Conservation (phyloP, 2,797 vertebrate species). For the Eurystomus glaucurus region DNA sequence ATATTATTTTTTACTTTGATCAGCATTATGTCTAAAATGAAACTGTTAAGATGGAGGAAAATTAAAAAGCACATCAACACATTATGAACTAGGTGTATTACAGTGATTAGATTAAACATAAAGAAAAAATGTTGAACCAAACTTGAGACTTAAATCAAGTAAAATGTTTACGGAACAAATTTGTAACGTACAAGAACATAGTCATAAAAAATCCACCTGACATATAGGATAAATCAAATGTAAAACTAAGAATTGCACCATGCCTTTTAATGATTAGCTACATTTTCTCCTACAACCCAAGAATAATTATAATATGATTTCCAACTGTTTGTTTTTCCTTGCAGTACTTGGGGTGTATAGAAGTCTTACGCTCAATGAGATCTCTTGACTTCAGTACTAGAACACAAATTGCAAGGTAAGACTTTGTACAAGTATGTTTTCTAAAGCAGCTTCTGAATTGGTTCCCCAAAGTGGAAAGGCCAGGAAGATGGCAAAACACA, state of each 20-base stretch:
- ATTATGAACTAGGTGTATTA: neutral
- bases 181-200: neutral
- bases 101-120: neutral
- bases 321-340: constrained; percentile 75
- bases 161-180: neutral
- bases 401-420: constrained; percentile 97
- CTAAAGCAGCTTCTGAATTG: neutral
- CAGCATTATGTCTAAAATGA: neutral
- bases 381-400: constrained; percentile 97
- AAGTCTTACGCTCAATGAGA: constrained; percentile 97
- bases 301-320: constrained; percentile 25
- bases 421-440: neutral
- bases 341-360: constrained; percentile 97
- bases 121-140: neutral
- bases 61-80: neutral
- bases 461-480: neutral
- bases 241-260: neutral
- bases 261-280: neutral
- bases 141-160: neutral
- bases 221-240: neutral
- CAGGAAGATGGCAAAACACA: neutral
- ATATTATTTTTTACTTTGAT: neutral
- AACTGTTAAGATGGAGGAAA: neutral
- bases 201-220: neutral
- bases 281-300: neutral